These are phyloP conservation scores for Casuarius casuarius DNA, from an alignment of 2,113 vertebrate genomes.

Conservation along the genomic window DNA sequence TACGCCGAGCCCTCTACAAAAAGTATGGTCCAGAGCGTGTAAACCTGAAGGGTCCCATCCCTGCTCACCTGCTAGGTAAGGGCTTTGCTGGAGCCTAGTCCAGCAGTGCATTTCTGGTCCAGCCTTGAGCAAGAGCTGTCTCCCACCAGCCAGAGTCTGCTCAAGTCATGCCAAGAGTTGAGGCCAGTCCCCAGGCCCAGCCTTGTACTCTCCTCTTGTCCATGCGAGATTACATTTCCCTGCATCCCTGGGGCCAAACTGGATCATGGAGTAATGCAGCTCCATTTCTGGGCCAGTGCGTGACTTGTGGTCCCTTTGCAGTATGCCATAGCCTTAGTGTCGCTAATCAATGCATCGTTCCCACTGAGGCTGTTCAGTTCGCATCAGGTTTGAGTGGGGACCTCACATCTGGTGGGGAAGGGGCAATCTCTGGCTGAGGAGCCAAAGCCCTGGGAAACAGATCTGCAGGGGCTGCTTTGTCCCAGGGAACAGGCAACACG, in stretches of 20 bases:
- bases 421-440: not conserved
- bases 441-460: not conserved
- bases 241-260: no score
- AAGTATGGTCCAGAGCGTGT: conserved; percentile 86
- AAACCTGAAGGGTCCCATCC: conserved; percentile 92
- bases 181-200: not conserved
- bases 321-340: not conserved
- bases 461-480: not conserved
- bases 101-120: no score
- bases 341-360: not conserved
- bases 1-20: conserved; percentile 88
- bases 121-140: not conserved
- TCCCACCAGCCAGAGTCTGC: not conserved
- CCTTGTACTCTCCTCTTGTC: not conserved
- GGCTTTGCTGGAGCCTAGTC: not conserved
- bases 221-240: not conserved
- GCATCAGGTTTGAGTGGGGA: not conserved
- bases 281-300: not conserved
- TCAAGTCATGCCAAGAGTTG: not conserved
- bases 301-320: not conserved
- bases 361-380: not conserved
- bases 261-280: not conserved
- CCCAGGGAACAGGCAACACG: not conserved
- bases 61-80: conserved; percentile 94
- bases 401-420: not conserved